Evolutionary conservation across 2,888 invertebrate species (phyloP).

Genomic region (Anoplius nigerrimus): DNA sequence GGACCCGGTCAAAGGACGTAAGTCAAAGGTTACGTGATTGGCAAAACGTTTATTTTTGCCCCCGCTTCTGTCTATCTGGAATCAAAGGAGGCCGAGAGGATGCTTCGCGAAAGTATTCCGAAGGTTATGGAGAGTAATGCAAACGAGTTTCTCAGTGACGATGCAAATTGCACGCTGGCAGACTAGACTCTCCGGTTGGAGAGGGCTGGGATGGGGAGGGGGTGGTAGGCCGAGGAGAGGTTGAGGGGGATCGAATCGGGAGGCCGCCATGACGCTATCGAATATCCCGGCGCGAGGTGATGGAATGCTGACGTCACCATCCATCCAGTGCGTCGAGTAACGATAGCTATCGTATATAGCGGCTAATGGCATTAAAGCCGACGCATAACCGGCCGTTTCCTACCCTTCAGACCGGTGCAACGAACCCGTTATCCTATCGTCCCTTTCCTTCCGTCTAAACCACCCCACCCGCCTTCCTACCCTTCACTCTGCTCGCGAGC

Average conservation of each 20-base stretch:
- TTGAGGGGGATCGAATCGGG: slow-evolving; percentile 11
- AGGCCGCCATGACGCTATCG: slow-evolving; percentile 20
- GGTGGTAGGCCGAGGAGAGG: no score
- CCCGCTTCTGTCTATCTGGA: no score
- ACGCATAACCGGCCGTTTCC: slow-evolving; percentile 45
- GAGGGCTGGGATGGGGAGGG: no score
- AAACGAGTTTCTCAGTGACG: neutral
- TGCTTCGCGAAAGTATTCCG: no score
- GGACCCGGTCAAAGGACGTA: no score
- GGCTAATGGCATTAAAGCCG: slow-evolving; percentile 57
- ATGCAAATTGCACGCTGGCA: no score
- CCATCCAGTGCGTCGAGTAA: slow-evolving; percentile 56
- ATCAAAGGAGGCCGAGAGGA: no score
- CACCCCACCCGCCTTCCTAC: neutral
- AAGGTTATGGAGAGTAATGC: neutral
- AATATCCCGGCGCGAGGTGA: slow-evolving; percentile 46
- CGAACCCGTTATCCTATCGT: neutral
- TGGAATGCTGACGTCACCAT: slow-evolving; percentile 59
- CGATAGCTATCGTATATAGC: slow-evolving; percentile 56
- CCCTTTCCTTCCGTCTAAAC: neutral
- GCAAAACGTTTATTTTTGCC: no score
- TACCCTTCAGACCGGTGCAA: slow-evolving; percentile 14
- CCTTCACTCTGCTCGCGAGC: neutral
- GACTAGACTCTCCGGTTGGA: no score
- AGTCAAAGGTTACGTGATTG: no score